Base-by-base conservation (phyloP, 2,888 invertebrate species). In the Peribatodes rhomboidaria region DNA sequence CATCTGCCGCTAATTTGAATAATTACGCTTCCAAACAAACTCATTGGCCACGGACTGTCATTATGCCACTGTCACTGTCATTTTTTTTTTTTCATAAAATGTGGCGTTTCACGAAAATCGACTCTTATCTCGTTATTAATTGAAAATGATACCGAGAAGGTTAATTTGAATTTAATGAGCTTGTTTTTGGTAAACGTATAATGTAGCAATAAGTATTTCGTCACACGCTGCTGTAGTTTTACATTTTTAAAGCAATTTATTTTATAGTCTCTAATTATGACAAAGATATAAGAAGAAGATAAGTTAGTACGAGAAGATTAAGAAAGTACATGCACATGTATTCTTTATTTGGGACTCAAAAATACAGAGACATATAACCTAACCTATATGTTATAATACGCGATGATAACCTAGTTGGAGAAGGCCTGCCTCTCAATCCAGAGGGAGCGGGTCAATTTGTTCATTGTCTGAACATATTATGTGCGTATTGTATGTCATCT, bases 1-100 rank as follows among this genome's bases (percentile, higher is more conserved):
- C 92, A 92, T 92, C 91, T 91, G 92, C 88, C 80, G 84, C 88
- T 89, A 88, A 89, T 91, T 92, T 90, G 83, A 91, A 90, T 91
- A 91, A 91, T 92, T 86, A 89, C 85, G 83, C 39, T 64, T 64
- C 59, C 60, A 62, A 68, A 67, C 65, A 65, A 69, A 62, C 65
- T 71, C 70, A 46, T 61, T 56, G 58, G 86, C 81, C 82, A 84
- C 71, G 77, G 77, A 74, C 47, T 39, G 27, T 64, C 69, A 67
- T 67, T 69, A 82, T 13, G 77, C 79, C 67, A 77, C 80, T 27
- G 41, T 9, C 83, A 88, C 11, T 13, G 13, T 35, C 37, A 37
- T 89, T 89, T 83, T 80, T 27, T 50, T 50, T 89, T 89, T 83
- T 80, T 27, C 13, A 81, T 79, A 77, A 80, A 83, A 84, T 84